phyloP scores from a whole-genome alignment of 2,113 vertebrate genomes.

The Pangasianodon hypophthalmus region DNA sequence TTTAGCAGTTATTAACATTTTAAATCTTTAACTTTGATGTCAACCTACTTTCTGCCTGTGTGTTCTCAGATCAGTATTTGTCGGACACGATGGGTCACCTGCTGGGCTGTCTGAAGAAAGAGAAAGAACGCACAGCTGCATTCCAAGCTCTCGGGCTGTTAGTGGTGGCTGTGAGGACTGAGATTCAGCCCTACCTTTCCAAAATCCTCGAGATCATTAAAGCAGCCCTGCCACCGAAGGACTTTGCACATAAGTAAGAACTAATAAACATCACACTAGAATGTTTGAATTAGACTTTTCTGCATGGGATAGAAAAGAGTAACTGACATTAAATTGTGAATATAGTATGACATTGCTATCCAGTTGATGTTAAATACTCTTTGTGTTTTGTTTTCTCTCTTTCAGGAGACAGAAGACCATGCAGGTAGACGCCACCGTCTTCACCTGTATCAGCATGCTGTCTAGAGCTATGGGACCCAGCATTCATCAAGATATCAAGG shows the following conservation, averaged over 20 bases:
- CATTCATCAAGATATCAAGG: slow-evolving; percentile 97
- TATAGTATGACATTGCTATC: background rate
- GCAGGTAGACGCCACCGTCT: slow-evolving; percentile 97
- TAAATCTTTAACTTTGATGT: background rate
- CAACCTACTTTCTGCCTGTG: background rate
- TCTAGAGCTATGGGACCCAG: slow-evolving; percentile 94
- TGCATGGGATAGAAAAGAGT: background rate
- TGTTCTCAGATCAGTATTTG: slow-evolving; percentile 86
- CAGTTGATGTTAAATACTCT: background rate
- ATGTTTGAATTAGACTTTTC: background rate
- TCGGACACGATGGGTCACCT: slow-evolving; percentile 95
- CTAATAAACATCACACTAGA: background rate
- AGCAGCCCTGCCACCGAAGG: slow-evolving; percentile 92
- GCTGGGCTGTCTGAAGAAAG: slow-evolving; percentile 92
- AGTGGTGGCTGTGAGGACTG: slow-evolving; percentile 89
- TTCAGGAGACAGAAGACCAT: slow-evolving; percentile 93
- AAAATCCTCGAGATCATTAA: slow-evolving; percentile 97
- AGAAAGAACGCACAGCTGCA: slow-evolving; percentile 92
- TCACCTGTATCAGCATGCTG: slow-evolving; percentile 98
- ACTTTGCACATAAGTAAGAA: slow-evolving; percentile 96
- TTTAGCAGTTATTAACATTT: background rate
- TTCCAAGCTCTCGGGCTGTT: slow-evolving; percentile 95
- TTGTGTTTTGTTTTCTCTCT: background rate
- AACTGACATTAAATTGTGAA: background rate
- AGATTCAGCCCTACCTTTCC: slow-evolving; percentile 90